These are phyloP conservation scores for Octodonta nipae DNA, from an alignment of 2,888 invertebrate species.

Conservation along the genomic window DNA sequence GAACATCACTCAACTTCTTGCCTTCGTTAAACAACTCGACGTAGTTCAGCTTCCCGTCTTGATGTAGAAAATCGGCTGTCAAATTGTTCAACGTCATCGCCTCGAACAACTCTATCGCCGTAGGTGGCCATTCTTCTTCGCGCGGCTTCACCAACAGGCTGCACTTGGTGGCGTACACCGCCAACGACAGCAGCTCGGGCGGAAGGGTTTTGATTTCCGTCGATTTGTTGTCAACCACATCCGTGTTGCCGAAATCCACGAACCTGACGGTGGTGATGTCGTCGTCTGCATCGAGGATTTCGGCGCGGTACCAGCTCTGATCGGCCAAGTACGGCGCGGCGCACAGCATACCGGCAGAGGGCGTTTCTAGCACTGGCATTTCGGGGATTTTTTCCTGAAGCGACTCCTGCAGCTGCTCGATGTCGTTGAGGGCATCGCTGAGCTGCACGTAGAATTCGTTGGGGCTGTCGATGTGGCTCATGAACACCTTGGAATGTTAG, in stretches of 20 bases:
- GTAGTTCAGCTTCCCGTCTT: slow-evolving; percentile 49
- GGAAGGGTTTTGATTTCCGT: slow-evolving; percentile 47
- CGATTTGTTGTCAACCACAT: slow-evolving; percentile 51
- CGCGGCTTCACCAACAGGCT: slow-evolving; percentile 54
- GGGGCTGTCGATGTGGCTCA: slow-evolving; percentile 63
- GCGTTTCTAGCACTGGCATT: slow-evolving; percentile 42
- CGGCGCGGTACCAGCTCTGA: slow-evolving; percentile 78
- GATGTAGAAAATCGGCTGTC: slow-evolving; percentile 29
- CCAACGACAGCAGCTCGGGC: slow-evolving; percentile 42
- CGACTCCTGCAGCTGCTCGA: slow-evolving; percentile 49
- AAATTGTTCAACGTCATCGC: slow-evolving; percentile 21
- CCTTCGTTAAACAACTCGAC: slow-evolving; percentile 52
- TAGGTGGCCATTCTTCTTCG: slow-evolving; percentile 51
- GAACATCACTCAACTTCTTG: slow-evolving; percentile 45
- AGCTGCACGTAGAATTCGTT: slow-evolving; percentile 64
- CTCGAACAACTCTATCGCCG: slow-evolving; percentile 44
- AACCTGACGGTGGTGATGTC: slow-evolving; percentile 66
- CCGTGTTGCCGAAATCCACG: slow-evolving; percentile 68
- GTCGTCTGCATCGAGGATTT: slow-evolving; percentile 64
- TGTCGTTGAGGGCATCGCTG: slow-evolving; percentile 40
- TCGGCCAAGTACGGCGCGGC: slow-evolving; percentile 72
- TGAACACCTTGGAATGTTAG: slow-evolving; percentile 36
- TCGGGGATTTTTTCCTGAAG: slow-evolving; percentile 44
- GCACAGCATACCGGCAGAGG: slow-evolving; percentile 50
- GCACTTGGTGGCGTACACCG: slow-evolving; percentile 48